Evolutionary conservation across 2,113 vertebrate genomes (phyloP), one percentile per base, ranked within the genome.

Genomic region (Dromiciops gliroides): DNA sequence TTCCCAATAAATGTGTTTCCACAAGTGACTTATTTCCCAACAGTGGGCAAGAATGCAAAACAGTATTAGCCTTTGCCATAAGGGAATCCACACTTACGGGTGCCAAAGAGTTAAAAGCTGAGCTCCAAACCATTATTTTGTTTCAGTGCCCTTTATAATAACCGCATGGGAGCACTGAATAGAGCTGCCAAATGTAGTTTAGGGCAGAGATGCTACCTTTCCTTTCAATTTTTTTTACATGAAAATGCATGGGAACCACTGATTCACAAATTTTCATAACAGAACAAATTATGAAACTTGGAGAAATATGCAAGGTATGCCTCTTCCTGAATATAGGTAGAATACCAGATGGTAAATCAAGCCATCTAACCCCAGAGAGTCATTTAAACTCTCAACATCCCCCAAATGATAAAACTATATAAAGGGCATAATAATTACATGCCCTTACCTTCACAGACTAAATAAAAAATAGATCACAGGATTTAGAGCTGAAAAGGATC

Each of bases 221-320:
- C n/a, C 48, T 26, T 50, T 26, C 37, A 37, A 11, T 11, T 0
- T 1, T 97, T 96, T 92, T 47, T 90, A 93, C 51, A 50, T 44
- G 93, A 94, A 50, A 5, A 0, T n/a, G 5, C 7, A 0, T 91
- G 14, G 0, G 44, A n/a, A 24, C 49, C 23, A 95, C 56, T 26
- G 0, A 37, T 37, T 6, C 83, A 26, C 93, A 28, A 2, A 2
- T 89, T 93, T 67, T 93, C 8, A 53, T 50, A 25, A 83, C 89
- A 48, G 93, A 28, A 50, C 95, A 95, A 93, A 53, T 83, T 51
- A 3, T 51, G 37, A 37, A 89, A 49, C 90, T 75, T 92, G 89
- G 52, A 3, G 47, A 92, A 52, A 50, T 94, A 93, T 0, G 6
- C 37, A 0, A 3, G 53, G 1, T 37, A 3, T 52, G 9, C 1